Evolutionary conservation across 2,888 invertebrate species (phyloP).

Genomic region (Diadegma fenestrale): DNA sequence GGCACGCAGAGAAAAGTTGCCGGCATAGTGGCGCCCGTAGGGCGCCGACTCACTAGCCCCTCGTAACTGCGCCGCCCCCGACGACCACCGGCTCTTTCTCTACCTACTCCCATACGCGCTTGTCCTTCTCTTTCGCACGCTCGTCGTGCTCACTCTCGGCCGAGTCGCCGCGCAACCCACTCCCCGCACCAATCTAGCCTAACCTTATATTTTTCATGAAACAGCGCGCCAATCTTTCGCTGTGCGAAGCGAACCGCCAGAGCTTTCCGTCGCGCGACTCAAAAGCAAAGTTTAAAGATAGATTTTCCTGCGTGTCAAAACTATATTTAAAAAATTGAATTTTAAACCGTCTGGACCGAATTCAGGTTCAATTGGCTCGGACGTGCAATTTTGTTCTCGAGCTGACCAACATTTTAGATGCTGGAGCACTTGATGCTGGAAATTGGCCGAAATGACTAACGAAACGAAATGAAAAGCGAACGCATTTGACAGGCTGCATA

Average conservation of each 20-base stretch:
- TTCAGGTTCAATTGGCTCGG: not conserved
- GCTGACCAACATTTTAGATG: no score
- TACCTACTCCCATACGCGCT: conserved; percentile 30
- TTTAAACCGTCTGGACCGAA: not conserved
- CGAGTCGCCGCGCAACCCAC: conserved; percentile 30
- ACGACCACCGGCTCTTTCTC: conserved; percentile 61
- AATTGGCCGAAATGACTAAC: no score
- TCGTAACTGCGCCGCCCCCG: conserved; percentile 74
- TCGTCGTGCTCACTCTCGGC: conserved; percentile 33
- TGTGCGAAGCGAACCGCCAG: not conserved
- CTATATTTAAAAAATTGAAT: not conserved
- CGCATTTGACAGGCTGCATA: not conserved
- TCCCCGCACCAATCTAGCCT: conserved; percentile 17
- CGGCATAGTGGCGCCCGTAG: conserved; percentile 82
- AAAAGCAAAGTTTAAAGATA: not conserved
- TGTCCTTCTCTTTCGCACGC: conserved; percentile 39
- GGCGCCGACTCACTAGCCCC: conserved; percentile 79
- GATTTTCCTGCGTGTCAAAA: not conserved
- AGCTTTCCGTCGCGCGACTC: not conserved
- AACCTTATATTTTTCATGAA: conserved; percentile 39
- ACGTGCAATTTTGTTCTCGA: no score
- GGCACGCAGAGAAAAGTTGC: conserved; percentile 70
- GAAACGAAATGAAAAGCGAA: conserved; percentile 38
- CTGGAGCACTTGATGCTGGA: no score
- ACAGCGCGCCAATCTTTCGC: not conserved